Evolutionary conservation across 1,140 invertebrate species (phyloP), one percentile per base, ranked within the genome.

Genomic region (Onthophagus taurus): DNA sequence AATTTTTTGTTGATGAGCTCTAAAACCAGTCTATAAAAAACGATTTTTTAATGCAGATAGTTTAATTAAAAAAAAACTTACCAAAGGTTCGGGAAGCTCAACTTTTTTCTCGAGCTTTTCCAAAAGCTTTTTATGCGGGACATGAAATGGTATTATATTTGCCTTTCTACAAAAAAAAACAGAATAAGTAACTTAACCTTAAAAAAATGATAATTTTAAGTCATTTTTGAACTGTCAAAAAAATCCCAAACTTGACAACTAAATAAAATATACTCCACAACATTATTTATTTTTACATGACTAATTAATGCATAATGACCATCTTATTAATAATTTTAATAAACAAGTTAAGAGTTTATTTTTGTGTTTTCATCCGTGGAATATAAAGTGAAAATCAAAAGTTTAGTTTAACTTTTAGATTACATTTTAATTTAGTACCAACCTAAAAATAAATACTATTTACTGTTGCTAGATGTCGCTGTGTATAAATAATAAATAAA

Each of bases 51-150:
- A n/a, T 31, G 4, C 9, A 8, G 6, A 3, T 21, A 31, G 17
- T 18, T 31, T 36, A 33, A 19, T 7, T 8, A 12, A 13, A 9
- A 14, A 13, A 12, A 23, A 31, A 53, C 53, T 63, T 64, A 76
- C 74, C 61, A 76, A 54, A 13, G 72, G 72, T 50, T 76, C 74
- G 0, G 67, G 64, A 49, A 65, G 58, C 42, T 63, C 57, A 48
- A 65, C 64, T 14, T 71, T 70, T 42, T 61, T 62, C 44, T 74
- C 71, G 44, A 74, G 72, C 56, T 70, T 74, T 34, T 74, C 70
- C 19, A 76, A 51, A 13, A 76, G 53, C 48, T 71, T 72, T 31
- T 67, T 73, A 47, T 77, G 75, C 0, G 75, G 74, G 42, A 71
- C 55, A 50, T 75, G 72, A 53, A 75, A 75, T 2, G 72, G 67